These are phyloP conservation scores for Ypsolopha sequella DNA, from an alignment of 2,888 invertebrate genomes.

Conservation along the genomic window DNA sequence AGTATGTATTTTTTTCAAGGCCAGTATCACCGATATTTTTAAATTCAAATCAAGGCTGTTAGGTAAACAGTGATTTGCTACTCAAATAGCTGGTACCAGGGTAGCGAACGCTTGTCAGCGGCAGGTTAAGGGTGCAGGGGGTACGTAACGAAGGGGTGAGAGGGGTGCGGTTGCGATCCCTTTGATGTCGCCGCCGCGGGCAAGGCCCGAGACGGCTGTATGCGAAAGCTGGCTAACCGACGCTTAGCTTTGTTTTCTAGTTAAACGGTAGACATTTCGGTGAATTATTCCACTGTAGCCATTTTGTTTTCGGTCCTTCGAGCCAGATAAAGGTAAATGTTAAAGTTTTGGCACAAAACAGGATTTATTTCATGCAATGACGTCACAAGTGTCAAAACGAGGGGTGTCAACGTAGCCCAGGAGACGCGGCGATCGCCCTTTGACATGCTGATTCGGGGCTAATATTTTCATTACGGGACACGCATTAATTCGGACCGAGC, in stretches of 20 bases:
- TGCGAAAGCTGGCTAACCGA: conserved; percentile 59
- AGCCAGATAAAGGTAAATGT: conserved; percentile 12
- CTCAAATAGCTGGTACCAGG: conserved; percentile 28
- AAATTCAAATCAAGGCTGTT: not conserved
- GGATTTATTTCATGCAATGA: not conserved
- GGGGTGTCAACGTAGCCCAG: conserved; percentile 22
- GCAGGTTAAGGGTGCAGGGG: conserved; percentile 4
- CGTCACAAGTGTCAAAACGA: conserved; percentile 8
- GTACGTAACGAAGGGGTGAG: conserved; percentile 16
- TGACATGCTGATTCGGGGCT: conserved; percentile 46
- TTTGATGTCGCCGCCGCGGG: conserved; percentile 60
- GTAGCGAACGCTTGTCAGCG: not conserved
- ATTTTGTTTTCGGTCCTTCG: conserved; percentile 16
- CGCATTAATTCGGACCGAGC: conserved; percentile 18
- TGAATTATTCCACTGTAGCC: not conserved
- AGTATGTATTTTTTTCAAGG: too few species aligned
- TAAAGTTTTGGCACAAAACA: not conserved
- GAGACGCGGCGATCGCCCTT: conserved; percentile 29
- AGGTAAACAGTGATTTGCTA: conserved; percentile 41
- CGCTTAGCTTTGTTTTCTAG: conserved; percentile 64
- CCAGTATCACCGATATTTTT: too few species aligned
- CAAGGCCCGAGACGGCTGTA: conserved; percentile 33
- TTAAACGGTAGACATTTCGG: conserved; percentile 46
- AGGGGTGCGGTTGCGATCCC: conserved; percentile 44
- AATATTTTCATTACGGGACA: conserved; percentile 28